These are phyloP conservation scores for Spongilla lacustris DNA, from an alignment of 37 sponge, comb jelly and placozoan species.

Conservation along the genomic window DNA sequence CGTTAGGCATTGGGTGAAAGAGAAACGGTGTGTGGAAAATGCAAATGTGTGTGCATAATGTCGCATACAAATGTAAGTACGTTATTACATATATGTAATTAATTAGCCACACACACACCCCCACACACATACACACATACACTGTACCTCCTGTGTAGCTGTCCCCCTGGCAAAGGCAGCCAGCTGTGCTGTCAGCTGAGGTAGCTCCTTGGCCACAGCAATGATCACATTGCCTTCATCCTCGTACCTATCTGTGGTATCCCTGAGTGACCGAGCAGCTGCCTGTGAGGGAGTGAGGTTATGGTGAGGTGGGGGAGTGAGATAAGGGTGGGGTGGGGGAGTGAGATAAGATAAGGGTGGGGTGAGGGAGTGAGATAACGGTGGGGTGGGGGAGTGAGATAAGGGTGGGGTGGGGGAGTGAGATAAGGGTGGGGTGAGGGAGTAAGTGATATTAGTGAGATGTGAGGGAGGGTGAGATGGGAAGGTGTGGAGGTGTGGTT, in stretches of 20 bases:
- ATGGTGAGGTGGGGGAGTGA: not conserved
- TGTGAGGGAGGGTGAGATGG: not conserved
- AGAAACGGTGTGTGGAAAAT: not conserved
- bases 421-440: not conserved
- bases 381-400: not conserved
- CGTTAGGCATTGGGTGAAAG: too few relatives aligned
- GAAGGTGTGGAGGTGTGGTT: not conserved
- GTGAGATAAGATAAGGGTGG: not conserved
- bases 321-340: not conserved
- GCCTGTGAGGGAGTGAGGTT: constrained; percentile 37
- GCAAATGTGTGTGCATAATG: too few relatives aligned
- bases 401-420: not conserved
- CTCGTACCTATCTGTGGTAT: constrained; percentile 69
- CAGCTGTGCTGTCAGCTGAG: constrained; percentile 85
- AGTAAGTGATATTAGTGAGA: not conserved
- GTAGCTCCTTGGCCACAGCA: constrained; percentile 83
- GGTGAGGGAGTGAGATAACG: not conserved
- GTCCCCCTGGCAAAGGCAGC: constrained; percentile 67
- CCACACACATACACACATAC: not conserved
- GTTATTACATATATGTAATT: too few relatives aligned
- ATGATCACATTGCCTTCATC: constrained; percentile 81
- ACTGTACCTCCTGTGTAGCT: not conserved
- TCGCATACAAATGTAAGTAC: too few relatives aligned
- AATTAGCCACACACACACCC: too few relatives aligned
- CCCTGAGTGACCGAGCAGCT: constrained; percentile 70